Evolutionary conservation across 2,888 invertebrate genomes (phyloP).

Genomic region (Stenoptilia bipunctidactyla): DNA sequence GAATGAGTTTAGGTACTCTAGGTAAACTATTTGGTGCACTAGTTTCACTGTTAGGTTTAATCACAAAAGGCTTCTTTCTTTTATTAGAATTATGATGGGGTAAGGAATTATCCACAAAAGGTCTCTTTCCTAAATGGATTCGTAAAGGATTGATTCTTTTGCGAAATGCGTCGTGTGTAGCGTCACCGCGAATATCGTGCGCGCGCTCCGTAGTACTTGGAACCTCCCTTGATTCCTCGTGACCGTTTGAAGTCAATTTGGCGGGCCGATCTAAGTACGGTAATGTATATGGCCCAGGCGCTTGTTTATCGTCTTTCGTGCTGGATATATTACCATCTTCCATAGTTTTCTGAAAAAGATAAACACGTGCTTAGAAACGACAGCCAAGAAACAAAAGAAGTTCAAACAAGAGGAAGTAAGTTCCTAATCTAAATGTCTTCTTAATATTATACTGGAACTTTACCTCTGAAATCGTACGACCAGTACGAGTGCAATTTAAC

Average conservation of each 20-base stretch:
- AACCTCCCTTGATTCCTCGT: conserved; percentile 24
- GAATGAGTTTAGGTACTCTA: conserved; percentile 51
- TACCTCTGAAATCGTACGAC: conserved; percentile 69
- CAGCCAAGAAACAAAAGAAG: conserved; percentile 62
- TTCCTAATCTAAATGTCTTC: conserved; percentile 45
- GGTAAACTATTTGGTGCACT: conserved; percentile 30
- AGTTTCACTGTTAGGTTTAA: conserved; percentile 36
- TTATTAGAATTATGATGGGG: conserved; percentile 42
- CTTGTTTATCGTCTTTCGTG: conserved; percentile 54
- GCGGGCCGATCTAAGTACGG: conserved; percentile 44
- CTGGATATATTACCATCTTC: conserved; percentile 65
- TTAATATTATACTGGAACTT: conserved; percentile 28
- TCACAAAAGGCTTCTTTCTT: conserved; percentile 40
- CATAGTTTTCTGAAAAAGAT: conserved; percentile 67
- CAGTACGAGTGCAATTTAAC: conserved; percentile 64
- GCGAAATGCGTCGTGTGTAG: conserved; percentile 39
- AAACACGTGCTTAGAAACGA: conserved; percentile 52
- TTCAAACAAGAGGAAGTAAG: conserved; percentile 56
- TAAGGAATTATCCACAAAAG: conserved; percentile 57
- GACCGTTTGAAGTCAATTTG: conserved; percentile 54
- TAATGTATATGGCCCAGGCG: conserved; percentile 39
- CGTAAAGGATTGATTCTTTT: conserved; percentile 59
- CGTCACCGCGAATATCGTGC: conserved; percentile 17
- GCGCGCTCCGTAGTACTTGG: conserved; percentile 17
- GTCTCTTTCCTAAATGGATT: conserved; percentile 60